phyloP scores from a whole-genome alignment of 2,888 invertebrate species.

The Drosophila paramelanica region DNA sequence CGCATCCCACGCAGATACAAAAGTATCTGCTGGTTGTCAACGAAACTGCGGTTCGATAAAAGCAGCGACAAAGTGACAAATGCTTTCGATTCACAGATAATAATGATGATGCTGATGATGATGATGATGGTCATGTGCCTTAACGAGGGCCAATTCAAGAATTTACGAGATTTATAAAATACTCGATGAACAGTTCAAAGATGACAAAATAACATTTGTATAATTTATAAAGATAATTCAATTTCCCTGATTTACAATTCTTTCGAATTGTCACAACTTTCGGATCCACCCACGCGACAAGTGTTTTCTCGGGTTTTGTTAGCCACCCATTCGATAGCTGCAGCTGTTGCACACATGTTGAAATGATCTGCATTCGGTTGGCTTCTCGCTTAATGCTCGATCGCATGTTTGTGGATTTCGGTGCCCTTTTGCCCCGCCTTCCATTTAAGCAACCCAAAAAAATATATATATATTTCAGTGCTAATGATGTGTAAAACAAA shows the following conservation, averaged over 20 bases:
- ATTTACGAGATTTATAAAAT: not conserved
- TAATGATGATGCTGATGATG: slow-evolving; percentile 1
- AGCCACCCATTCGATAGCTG: slow-evolving; percentile 25
- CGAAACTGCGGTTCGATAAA: slow-evolving; percentile 29
- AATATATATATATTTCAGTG: slow-evolving; percentile 25
- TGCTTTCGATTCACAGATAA: slow-evolving; percentile 12
- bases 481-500: slow-evolving; percentile 68
- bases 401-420: slow-evolving; percentile 32
- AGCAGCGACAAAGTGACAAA: slow-evolving; percentile 40
- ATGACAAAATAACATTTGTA: no score
- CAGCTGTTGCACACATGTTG: slow-evolving; percentile 71
- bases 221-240: no score
- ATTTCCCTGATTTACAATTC: no score
- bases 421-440: slow-evolving; percentile 16
- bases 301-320: slow-evolving; percentile 22
- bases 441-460: slow-evolving; percentile 13
- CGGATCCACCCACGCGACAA: slow-evolving; percentile 30
- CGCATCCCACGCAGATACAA: slow-evolving; percentile 22
- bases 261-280: not conserved
- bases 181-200: no score
- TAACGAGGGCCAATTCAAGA: slow-evolving; percentile 11
- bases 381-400: slow-evolving; percentile 40
- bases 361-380: slow-evolving; percentile 46
- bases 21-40: slow-evolving; percentile 20
- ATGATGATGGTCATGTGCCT: slow-evolving; percentile 27